Evolutionary conservation across 1,140 invertebrate genomes (phyloP), one percentile per base, ranked within the genome.

Genomic region (Periplaneta americana): DNA sequence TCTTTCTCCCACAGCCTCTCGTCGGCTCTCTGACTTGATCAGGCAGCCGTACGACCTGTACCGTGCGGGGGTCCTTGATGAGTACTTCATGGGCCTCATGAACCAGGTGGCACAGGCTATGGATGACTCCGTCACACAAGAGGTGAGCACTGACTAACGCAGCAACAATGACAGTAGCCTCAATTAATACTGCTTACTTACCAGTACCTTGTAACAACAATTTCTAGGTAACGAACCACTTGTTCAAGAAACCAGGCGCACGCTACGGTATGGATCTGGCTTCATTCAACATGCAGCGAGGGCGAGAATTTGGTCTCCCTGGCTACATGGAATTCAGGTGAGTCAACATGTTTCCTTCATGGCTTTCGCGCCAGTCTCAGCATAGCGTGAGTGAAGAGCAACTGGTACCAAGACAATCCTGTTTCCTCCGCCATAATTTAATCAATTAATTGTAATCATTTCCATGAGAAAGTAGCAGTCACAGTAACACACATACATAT

Each of bases 61-160:
- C 88, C 91, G 96, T 85, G 96, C 96, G 33, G 97, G 97, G 35
- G 94, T 97, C 34, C 89, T 97, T 4, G 97, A 98, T 85, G 95
- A 97, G 88, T 98, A 97, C 86, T 92, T 98, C 18, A 96, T 98
- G 95, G 96, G 96, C 48, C 87, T 98, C 48, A 95, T 96, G 93
- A 98, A 98, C 87, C 96, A 98, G 90, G 95, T 97, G 28, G 96
- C 96, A 11, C 96, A 98, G 89, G 96, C 96, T 85, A 97, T 98
- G 95, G 97, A 98, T 85, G 96, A 97, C 86, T 96, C 96, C 0
- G 96, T 98, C 82, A 97, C 96, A 0, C 95, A 96, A 89, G 96
- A 98, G 89, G 96, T 92, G 85, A 82, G 84, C 15, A 39, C 37
- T 39, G 37, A 39, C n/a, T n/a, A n/a, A n/a, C n/a, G n/a, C n/a